Conservation (phyloP, 2,888 invertebrate species). For the Brachypalpus laphriformis region DNA sequence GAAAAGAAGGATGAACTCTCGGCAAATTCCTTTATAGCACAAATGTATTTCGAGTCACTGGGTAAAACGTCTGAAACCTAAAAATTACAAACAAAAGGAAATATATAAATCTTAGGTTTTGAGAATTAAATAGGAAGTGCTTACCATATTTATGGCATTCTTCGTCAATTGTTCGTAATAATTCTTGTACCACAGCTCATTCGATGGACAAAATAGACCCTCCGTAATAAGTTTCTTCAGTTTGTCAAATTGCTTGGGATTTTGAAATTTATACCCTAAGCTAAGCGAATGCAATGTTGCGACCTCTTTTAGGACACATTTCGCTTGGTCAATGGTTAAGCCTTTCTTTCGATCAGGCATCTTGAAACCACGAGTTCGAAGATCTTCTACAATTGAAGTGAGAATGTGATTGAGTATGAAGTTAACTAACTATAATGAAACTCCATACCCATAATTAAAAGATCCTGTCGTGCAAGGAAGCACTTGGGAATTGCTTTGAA, state of each 20-base stretch:
- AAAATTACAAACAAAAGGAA: not conserved
- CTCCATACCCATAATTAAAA: constrained; percentile 83
- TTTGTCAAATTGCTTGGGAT: constrained; percentile 85
- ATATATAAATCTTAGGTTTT: not conserved
- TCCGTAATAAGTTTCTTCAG: constrained; percentile 81
- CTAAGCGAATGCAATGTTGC: constrained; percentile 87
- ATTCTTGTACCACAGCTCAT: constrained; percentile 87
- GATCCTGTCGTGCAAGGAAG: constrained; percentile 85
- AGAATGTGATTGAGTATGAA: constrained; percentile 20
- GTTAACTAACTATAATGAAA: constrained; percentile 8
- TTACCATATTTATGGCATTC: constrained; percentile 87
- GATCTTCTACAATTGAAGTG: constrained; percentile 83
- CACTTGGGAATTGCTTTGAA: constrained; percentile 86
- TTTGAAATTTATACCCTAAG: constrained; percentile 85
- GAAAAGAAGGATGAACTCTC: constrained; percentile 87
- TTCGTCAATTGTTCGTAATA: constrained; percentile 87
- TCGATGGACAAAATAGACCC: constrained; percentile 86
- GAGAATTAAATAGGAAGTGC: not conserved
- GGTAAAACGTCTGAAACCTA: constrained; percentile 80
- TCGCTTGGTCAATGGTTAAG: constrained; percentile 85
- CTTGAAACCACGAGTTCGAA: constrained; percentile 85
- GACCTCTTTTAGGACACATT: constrained; percentile 85
- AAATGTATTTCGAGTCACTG: constrained; percentile 84
- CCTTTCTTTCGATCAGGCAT: constrained; percentile 87
- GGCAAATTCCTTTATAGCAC: constrained; percentile 86